A percentile compares a stretch with the other conserved stretches of the same genome.
These are phyloP conservation scores for Oscheius sp. DNA, from an alignment of 2,888 invertebrate species.

Conservation along the genomic window DNA sequence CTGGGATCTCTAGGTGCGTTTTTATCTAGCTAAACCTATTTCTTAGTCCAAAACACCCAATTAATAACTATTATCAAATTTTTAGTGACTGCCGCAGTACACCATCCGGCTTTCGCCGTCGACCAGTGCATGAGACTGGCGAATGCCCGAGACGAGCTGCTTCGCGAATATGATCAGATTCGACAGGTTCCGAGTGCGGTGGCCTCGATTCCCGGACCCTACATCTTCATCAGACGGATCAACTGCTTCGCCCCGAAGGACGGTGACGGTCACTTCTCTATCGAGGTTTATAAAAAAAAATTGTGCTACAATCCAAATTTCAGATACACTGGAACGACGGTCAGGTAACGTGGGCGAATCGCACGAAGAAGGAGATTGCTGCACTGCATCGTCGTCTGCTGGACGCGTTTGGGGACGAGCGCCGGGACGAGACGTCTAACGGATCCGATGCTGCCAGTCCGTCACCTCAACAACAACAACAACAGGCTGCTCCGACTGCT, in stretches of 20 bases:
- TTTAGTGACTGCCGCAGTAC: constrained; percentile 48
- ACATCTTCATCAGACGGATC: constrained; percentile 4
- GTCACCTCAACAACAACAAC: background rate
- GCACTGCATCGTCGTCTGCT: constrained; percentile 48
- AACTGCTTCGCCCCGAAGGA: background rate
- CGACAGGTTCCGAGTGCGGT: constrained; percentile 1
- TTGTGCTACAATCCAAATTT: background rate
- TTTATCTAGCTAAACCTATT: background rate
- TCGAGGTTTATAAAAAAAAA: constrained; percentile 37
- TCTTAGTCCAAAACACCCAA: background rate
- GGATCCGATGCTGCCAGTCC: background rate
- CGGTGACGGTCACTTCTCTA: constrained; percentile 2
- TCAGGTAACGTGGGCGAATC: constrained; percentile 41
- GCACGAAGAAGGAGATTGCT: constrained; percentile 42
- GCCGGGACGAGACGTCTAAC: constrained; percentile 37
- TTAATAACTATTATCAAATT: background rate
- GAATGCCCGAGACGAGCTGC: constrained; percentile 36
- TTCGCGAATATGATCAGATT: background rate
- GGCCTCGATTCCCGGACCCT: background rate
- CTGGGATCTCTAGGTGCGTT: constrained; percentile 37
- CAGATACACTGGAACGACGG: constrained; percentile 56
- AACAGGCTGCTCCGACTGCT: background rate
- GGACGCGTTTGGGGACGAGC: constrained; percentile 52
- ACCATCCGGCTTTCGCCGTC: constrained; percentile 51
- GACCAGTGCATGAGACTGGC: constrained; percentile 40